Base-by-base conservation (phyloP, 1,140 invertebrate genomes). In the Agrypnia vestita region DNA sequence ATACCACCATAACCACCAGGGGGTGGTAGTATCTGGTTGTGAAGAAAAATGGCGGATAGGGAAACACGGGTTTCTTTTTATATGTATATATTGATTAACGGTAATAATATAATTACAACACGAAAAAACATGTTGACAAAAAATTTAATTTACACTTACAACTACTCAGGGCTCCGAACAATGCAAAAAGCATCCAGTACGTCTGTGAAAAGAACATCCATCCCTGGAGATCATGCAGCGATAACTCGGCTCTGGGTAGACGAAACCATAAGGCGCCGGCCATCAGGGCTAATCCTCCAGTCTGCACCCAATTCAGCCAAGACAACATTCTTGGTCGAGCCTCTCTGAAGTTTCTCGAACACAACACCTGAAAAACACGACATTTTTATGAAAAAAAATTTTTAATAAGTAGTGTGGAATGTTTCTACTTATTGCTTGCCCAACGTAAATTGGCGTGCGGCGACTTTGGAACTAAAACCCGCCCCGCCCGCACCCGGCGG, bases 141-240 rank as follows among this genome's bases (percentile, higher is more conserved):
- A 51, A 13, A 51, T 69, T 17, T 15, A 69, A 69, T 47, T 17
- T 19, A 69, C 74, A 85, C 88, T 85, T 83, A 91, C 90, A 91
- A 86, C 95, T 94, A 84, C 94, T 93, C 15, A 96, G 90, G 74
- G 95, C 94, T 83, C 94, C 94, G 85, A 96, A 96, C 76, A 96
- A 91, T n/a, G 95, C 93, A 86, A 96, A 96, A 43, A 96, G 89
- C 93, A 96, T 96, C 95, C 95, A 96, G 85, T 96, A 96, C 21
- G 94, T 95, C 25, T 94, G 94, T 19, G 94, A 95, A 88, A 96
- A 96, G 85, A 96, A 96, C 93, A 96, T 95, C 94, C 94, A 96
- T 55, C 95, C 95, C 88, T 95, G 94, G 46, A 96, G 93, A 86
- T 97, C 95, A 77, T 94, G 92, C 35, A 97, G 88, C 6, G 93